Percentiles rank a stretch among this genome's conserved stretches.
These are phyloP conservation scores for Dryomyza anilis DNA, from an alignment of 2,888 invertebrate genomes.

Conservation along the genomic window DNA sequence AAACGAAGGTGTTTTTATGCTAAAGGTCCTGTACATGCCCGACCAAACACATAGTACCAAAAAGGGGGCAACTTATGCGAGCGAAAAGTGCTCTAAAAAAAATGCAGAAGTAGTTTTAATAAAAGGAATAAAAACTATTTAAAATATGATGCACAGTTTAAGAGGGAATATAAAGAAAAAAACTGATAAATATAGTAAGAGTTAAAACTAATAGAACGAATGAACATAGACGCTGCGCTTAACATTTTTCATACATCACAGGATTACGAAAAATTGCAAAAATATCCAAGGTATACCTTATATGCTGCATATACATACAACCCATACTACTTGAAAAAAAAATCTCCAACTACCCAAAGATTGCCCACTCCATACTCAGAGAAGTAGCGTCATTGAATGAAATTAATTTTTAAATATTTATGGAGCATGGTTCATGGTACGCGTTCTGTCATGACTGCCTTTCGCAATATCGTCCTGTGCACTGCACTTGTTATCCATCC, in stretches of 20 bases:
- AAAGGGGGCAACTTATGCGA: no score
- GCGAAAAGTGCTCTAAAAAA: no score
- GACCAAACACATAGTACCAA: no score
- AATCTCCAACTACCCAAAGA: no score
- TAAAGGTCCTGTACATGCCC: no score
- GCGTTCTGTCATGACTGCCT: neutral
- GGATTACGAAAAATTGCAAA: conserved; percentile 13
- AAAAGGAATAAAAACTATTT: no score
- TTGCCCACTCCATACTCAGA: no score
- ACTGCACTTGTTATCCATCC: conserved; percentile 12
- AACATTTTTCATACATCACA: conserved; percentile 19
- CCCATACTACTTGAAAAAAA: no score
- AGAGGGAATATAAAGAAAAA: neutral
- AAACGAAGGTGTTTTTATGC: no score
- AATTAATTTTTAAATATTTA: conserved; percentile 43
- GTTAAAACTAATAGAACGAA: neutral
- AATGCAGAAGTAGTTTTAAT: no score
- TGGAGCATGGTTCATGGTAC: conserved; percentile 25
- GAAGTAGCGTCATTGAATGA: conserved; percentile 30
- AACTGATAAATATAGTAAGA: neutral
- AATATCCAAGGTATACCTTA: neutral
- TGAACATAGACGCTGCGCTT: neutral
- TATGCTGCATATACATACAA: neutral
- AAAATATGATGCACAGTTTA: no score
- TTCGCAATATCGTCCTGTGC: neutral